Percentiles rank a stretch among this genome's conserved stretches.
Evolutionary conservation across 2,113 vertebrate species (phyloP).

Genomic region (Tachysurus vachellii): DNA sequence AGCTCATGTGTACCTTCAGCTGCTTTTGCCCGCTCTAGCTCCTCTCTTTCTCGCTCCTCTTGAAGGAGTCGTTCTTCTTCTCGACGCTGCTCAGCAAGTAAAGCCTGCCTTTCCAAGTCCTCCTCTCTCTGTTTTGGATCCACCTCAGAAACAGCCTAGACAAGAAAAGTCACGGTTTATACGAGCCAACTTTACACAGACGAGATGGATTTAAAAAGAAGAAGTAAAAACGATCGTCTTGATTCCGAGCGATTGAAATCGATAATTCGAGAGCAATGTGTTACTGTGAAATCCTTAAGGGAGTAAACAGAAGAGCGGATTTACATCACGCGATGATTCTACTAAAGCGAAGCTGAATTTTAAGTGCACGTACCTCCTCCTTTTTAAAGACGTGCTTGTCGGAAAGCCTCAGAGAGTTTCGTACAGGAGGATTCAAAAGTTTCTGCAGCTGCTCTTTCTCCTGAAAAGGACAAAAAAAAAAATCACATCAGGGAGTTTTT

Average conservation of each 20-base stretch:
- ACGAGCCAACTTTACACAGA: neutral
- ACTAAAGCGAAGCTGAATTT: neutral
- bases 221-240: neutral
- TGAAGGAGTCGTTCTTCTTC: conserved; percentile 89
- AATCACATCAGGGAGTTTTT: neutral
- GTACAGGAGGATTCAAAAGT: conserved; percentile 76
- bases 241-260: neutral
- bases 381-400: conserved; percentile 69
- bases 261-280: neutral
- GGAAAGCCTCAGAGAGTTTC: conserved; percentile 76
- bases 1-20: conserved; percentile 81
- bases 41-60: conserved; percentile 86
- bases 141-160: conserved; percentile 64
- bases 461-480: conserved; percentile 59
- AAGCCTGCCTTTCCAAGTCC: conserved; percentile 86
- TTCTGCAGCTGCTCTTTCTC: conserved; percentile 84
- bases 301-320: neutral
- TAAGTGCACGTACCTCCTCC: conserved; percentile 72
- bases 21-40: conserved; percentile 89
- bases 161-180: conserved; percentile 45
- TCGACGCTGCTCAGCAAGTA: conserved; percentile 87
- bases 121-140: conserved; percentile 84
- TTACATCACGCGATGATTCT: neutral
- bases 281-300: neutral
- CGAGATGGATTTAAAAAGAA: neutral